Base-by-base conservation (phyloP, 2,888 invertebrate species). In the Sacculina carcini region DNA sequence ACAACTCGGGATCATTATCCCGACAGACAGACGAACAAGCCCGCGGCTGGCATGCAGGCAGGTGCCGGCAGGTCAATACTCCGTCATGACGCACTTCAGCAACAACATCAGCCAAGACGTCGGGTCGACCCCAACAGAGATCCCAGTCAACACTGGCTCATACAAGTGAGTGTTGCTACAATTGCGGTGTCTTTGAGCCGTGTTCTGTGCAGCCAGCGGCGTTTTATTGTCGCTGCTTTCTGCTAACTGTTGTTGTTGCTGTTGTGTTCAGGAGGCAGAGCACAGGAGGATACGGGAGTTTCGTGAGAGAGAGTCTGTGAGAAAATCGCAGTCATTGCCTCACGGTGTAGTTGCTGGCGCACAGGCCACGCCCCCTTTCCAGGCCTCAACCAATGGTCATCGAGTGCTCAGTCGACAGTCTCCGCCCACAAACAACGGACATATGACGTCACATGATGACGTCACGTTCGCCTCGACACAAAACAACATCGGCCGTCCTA, bases 221-320 rank as follows among this genome's bases (percentile, higher is more conserved):
- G n/a, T n/a, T n/a, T n/a, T n/a, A n/a, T n/a, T n/a, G n/a, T n/a
- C n/a, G n/a, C n/a, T n/a, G n/a, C n/a, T n/a, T n/a, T n/a, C n/a
- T n/a, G n/a, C n/a, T n/a, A n/a, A n/a, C n/a, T n/a, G n/a, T n/a
- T n/a, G n/a, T n/a, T n/a, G n/a, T n/a, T n/a, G n/a, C n/a, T n/a
- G n/a, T n/a, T n/a, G n/a, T n/a, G n/a, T n/a, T n/a, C 70, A 87
- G 77, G 89, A 90, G 64, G 87, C 89, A 0, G 89, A 90, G 63
- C 78, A 86, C 40, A 50, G 21, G 50, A 19, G 10, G 21, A 16
- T 19, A 38, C 38, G 14, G 39, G 26, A 24, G 19, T 24, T n/a
- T 12, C n/a, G 46, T 28, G 26, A 36, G 34, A 28, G n/a, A n/a
- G n/a, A n/a, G n/a, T n/a, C 21, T 39, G 50, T 34, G 38, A 40